phyloP scores from a whole-genome alignment of 2,888 invertebrate genomes.

The Elegia similella region DNA sequence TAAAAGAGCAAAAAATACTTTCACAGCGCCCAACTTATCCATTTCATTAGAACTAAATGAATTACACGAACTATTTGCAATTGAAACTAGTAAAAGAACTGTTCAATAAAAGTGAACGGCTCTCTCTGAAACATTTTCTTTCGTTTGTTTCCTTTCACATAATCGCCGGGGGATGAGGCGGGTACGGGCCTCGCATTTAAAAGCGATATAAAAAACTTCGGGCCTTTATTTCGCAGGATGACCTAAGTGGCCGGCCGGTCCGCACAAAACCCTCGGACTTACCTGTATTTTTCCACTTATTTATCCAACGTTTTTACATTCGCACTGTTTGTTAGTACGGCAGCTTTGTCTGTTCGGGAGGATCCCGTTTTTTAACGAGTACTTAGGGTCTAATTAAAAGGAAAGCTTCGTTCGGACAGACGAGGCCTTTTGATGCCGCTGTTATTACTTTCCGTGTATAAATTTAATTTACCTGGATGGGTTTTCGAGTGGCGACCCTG shows the following conservation, averaged over 20 bases:
- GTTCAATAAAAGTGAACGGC: constrained; percentile 73
- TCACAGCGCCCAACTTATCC: constrained; percentile 50
- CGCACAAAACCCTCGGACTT: constrained; percentile 79
- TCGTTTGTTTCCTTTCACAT: constrained; percentile 79
- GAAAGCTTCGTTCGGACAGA: constrained; percentile 75
- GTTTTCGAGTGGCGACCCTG: constrained; percentile 63
- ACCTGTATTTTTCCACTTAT: constrained; percentile 82
- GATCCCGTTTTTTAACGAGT: constrained; percentile 81
- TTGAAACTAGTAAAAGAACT: constrained; percentile 71
- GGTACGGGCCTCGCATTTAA: constrained; percentile 77
- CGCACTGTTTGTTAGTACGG: constrained; percentile 72
- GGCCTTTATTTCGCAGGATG: constrained; percentile 80
- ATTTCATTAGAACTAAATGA: constrained; percentile 61
- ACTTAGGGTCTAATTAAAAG: constrained; percentile 81
- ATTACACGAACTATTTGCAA: constrained; percentile 79
- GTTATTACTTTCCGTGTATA: constrained; percentile 78
- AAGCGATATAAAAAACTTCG: constrained; percentile 79
- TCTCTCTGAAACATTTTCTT: constrained; percentile 78
- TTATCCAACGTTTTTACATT: constrained; percentile 80
- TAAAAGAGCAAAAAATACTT: constrained; percentile 21
- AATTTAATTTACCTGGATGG: constrained; percentile 77
- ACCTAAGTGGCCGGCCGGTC: constrained; percentile 80
- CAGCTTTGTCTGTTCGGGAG: constrained; percentile 75
- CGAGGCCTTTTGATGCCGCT: constrained; percentile 78
- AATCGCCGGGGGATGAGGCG: constrained; percentile 72